Base-by-base conservation (phyloP, 2,888 invertebrate genomes). In the Ectropis crepuscularia region DNA sequence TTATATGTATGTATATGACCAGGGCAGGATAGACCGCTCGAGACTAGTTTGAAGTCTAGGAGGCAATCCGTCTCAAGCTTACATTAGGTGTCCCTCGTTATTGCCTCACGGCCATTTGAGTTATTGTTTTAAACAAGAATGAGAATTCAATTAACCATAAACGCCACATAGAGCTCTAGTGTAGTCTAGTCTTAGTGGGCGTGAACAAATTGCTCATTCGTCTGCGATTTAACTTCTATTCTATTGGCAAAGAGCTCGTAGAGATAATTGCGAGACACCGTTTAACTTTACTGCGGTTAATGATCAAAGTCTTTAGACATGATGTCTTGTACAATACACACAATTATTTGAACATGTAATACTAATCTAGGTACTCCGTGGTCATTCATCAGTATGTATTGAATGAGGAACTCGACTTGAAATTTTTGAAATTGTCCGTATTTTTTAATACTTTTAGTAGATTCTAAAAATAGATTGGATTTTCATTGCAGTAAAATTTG, bases 71-170 rank as follows among this genome's bases (percentile, higher is more conserved):
- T 60, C 65, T 62, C 51, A 53, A 68, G 64, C 63, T 63, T 45
- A 59, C 69, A 62, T 60, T 55, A 65, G 50, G 45, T 54, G 53
- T 54, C 53, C 45, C 48, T 54, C 36, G 57, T 58, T 48, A 61
- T 49, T 38, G 65, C 67, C 65, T 68, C 42, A 60, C 57, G 68
- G 67, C 65, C 63, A 55, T 65, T 51, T 61, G 51, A 61, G 49
- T 67, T 61, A 68, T 68, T 62, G 55, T 53, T 53, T 45, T 39
- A 43, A 58, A 57, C 36, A 57, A 59, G 58, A 57, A 58, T 59
- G 67, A 53, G 68, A 57, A 64, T 67, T 68, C 57, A 66, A 71
- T 71, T 67, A 65, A 65, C 63, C 67, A 51, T 53, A 43, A 53
- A 43, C 53, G 6, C 37, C 36, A 8, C 36, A 37, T 43, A 45